Evolutionary conservation across 2,888 invertebrate species (phyloP), one percentile per base, ranked within the genome.

Genomic region (Cryptocephalus primarius): DNA sequence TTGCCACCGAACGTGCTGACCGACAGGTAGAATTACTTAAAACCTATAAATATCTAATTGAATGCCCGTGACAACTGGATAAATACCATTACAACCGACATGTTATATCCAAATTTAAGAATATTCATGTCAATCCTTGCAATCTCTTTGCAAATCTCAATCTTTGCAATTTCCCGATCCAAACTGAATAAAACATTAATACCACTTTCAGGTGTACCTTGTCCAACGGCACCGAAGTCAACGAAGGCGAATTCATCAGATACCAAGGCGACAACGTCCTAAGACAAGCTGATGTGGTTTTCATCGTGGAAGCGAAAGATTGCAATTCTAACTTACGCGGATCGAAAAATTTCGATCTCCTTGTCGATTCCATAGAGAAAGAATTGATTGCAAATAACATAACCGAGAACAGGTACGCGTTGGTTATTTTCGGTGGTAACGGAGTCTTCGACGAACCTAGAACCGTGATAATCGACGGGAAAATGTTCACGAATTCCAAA

Each of bases 251-350:
- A 8, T 85, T 87, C 66, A 73, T 81, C 44, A 75, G 78, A 45
- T 67, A 88, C n/a, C 72, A 78, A 40, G 76, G 75, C 33, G 60
- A 67, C 10, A 63, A 68, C 13, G 73, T 83, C 8, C 83, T 82
- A 0, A 75, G 71, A 52, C 84, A 87, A 4, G 83, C 85, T 2
- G 95, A 95, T 69, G 75, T 93, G 0, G 88, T 94, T 44, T 88
- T 95, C 67, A 80, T 95, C 44, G 77, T 94, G 1, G 93, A 95
- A 63, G 89, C 91, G 1, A 85, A 86, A 56, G 72, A 75, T 6
- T 94, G 94, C 67, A 94, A 93, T 71, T 74, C 74, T 52, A 79
- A 84, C 55, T 66, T 88, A 1, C 74, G 77, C 34, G 75, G 74
- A 47, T 75, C 72, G 45, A 82, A 80, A 59, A 87, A 82, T 57